phyloP scores from a whole-genome alignment of 2,888 invertebrate genomes.

The Caenorhabditis japonica region DNA sequence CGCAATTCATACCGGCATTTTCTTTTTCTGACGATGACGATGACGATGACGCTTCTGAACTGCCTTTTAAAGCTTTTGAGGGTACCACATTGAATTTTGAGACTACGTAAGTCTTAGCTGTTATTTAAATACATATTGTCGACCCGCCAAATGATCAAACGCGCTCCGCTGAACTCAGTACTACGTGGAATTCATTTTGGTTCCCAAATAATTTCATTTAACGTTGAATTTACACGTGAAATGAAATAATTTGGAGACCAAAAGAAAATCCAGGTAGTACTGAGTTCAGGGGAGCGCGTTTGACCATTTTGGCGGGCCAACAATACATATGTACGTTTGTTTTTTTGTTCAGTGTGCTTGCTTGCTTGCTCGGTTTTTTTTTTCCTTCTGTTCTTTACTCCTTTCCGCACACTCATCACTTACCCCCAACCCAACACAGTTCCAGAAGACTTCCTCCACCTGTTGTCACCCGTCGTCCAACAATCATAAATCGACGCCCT shows the following conservation, averaged over 20 bases:
- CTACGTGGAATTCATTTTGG: too few species aligned
- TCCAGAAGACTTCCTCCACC: conserved; percentile 36
- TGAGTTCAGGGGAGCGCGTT: too few species aligned
- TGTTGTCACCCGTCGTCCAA: conserved; percentile 34
- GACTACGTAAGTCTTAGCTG: conserved; percentile 43
- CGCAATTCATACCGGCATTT: conserved; percentile 49
- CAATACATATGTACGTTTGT: conserved; percentile 13
- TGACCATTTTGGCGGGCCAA: too few species aligned
- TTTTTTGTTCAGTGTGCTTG: conserved; percentile 26
- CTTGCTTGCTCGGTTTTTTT: conserved; percentile 7
- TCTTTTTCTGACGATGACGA: too few species aligned
- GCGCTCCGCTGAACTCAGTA: too few species aligned
- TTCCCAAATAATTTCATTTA: too few species aligned
- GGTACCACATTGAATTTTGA: conserved; percentile 40
- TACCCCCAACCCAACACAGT: conserved; percentile 28
- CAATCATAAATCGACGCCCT: conserved; percentile 34
- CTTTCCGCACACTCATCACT: conserved; percentile 14
- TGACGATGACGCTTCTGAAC: conserved; percentile 32
- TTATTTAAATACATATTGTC: too few species aligned
- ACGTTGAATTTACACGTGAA: too few species aligned
- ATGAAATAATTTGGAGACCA: too few species aligned
- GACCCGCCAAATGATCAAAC: too few species aligned
- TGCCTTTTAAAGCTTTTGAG: conserved; percentile 35
- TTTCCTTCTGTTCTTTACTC: not conserved
- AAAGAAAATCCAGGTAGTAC: too few species aligned